Evolutionary conservation across 2,113 vertebrate genomes (phyloP), one percentile per base, ranked within the genome.

Genomic region (Illadopsis cleaveri): DNA sequence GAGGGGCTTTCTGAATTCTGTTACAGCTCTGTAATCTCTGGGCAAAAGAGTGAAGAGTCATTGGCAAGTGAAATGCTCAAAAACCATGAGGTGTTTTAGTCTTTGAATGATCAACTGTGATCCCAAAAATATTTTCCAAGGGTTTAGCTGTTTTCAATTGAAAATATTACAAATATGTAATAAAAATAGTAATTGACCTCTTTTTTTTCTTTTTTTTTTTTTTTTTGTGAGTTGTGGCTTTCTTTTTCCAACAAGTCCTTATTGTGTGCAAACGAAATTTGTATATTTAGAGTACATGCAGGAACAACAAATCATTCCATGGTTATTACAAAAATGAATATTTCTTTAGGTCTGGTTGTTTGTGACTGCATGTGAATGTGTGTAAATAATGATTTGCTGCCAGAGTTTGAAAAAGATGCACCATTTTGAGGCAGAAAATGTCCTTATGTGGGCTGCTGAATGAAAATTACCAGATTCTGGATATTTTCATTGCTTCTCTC

Each of bases 11-110:
- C 97, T 98, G 98, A 98, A 98, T 98, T 98, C 96, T 97, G 91
- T 98, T 96, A 92, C 95, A 97, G 98, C 98, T 98, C 98, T 97
- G 91, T 98, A 98, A 98, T 99, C 98, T 98, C 96, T 94, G 94
- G 97, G 97, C 91, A 94, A 97, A 97, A 95, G 89, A 91, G 95
- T 92, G 95, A 81, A 61, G 80, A 96, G 78, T 97, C 98, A 98
- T 94, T 98, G 98, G 98, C 97, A 98, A 98, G 97, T 94, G 96
- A 98, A 98, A 98, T 96, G 97, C 97, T 98, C 94, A 91, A 89
- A 97, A 90, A 95, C 71, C 83, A 98, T 98, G 97, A 98, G 97
- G 93, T 96, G 87, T 97, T 98, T 97, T 96, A 97, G 94, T 97
- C 82, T 97, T 92, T 91, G 88, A 94, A 82, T 95, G 95, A 92